These are phyloP conservation scores for Tetragonula clypearis DNA, from an alignment of 1,140 invertebrate species.

Conservation along the genomic window DNA sequence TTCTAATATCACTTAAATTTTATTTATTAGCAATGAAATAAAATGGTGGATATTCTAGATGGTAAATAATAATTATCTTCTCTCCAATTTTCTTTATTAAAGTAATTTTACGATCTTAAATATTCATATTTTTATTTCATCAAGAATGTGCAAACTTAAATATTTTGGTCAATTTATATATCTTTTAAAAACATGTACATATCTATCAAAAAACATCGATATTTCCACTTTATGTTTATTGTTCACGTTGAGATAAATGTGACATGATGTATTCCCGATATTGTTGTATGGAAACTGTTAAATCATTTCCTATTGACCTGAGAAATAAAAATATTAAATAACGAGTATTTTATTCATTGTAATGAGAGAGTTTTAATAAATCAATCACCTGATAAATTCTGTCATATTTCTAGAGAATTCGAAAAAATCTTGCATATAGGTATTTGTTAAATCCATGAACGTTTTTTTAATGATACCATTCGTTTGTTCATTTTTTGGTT, in stretches of 20 bases:
- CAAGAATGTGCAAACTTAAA: background rate
- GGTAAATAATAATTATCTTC: background rate
- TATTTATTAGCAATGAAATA: background rate
- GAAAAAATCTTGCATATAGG: conserved; percentile 15
- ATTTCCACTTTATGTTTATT: conserved; percentile 35
- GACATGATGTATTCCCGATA: conserved; percentile 75
- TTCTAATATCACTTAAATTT: background rate
- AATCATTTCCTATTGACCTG: conserved; percentile 23
- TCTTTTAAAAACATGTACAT: background rate
- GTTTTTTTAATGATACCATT: background rate
- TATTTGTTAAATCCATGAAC: conserved; percentile 2
- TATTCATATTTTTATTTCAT: conserved; percentile 4
- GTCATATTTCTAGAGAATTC: conserved; percentile 17
- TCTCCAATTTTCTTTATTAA: conserved; percentile 9
- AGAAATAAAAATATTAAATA: conserved; percentile 1
- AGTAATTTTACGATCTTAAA: conserved; percentile 14
- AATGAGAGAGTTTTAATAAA: background rate
- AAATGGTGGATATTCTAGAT: background rate
- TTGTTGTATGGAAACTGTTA: conserved; percentile 49
- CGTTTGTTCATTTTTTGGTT: background rate
- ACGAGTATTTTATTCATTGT: background rate
- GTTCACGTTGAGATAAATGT: conserved; percentile 39
- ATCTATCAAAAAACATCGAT: conserved; percentile 21
- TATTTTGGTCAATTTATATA: conserved; percentile 13
- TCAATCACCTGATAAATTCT: conserved; percentile 26